Percentiles rank a stretch among this genome's conserved stretches.
Evolutionary conservation across 1,140 invertebrate genomes (phyloP).

Genomic region (Rhopalosiphum maidis): DNA sequence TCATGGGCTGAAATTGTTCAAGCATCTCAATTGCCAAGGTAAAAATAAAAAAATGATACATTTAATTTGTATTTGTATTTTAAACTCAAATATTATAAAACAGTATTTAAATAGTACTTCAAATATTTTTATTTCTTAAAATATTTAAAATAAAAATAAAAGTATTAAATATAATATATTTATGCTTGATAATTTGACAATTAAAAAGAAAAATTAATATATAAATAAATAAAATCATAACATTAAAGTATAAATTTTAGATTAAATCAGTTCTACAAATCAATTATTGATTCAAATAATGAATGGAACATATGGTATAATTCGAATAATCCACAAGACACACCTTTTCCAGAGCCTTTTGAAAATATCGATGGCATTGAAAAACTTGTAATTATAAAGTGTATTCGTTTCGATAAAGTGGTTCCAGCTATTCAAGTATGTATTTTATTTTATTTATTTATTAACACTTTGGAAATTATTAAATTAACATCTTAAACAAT

Average conservation of each 20-base stretch:
- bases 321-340: conserved; percentile 72
- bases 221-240: background rate
- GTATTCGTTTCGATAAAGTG: conserved; percentile 86
- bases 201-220: background rate
- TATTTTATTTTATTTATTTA: background rate
- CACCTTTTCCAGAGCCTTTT: conserved; percentile 74
- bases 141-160: too few relatives aligned
- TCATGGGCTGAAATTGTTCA: conserved; percentile 82
- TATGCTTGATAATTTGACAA: background rate
- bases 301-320: conserved; percentile 82
- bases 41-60: conserved; percentile 57
- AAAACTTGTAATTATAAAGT: conserved; percentile 78
- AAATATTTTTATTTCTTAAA: too few relatives aligned
- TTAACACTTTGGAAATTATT: background rate
- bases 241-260: conserved; percentile 62
- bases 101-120: too few relatives aligned
- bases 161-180: too few relatives aligned
- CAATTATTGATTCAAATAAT: conserved; percentile 67
- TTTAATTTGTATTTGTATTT: too few relatives aligned
- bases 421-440: conserved; percentile 71
- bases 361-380: conserved; percentile 67
- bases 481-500: background rate
- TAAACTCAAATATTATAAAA: too few relatives aligned
- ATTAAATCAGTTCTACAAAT: conserved; percentile 68
- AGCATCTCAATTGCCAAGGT: conserved; percentile 71